Base-by-base conservation (phyloP, 2,888 invertebrate genomes). In the Fissipunctia ypsillon region DNA sequence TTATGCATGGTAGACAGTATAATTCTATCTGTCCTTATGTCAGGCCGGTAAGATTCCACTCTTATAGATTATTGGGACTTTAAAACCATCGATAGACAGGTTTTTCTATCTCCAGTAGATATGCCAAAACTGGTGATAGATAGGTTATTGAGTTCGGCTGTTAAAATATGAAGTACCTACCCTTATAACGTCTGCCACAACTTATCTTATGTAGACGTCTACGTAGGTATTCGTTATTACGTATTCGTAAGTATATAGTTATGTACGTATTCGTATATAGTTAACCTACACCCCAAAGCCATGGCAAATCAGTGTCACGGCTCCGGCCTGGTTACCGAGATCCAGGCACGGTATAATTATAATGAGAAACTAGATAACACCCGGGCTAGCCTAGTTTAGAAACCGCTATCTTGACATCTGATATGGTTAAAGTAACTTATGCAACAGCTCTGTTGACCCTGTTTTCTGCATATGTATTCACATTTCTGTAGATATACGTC, bases 401-500 rank as follows among this genome's bases (percentile, higher is more conserved):
- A 52, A 69, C 76, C 48, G 41, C 69, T 57, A 48, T 48, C 69
- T 76, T 69, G 76, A 45, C 69, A 48, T 50, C 61, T 68, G 61
- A 74, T 64, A 57, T 31, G 22, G 28, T 35, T 50, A 43, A 48
- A 50, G 56, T 65, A 22, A 16, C 19, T 14, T 61, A 35, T 45
- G 45, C 43, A 61, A 28, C 35, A 22, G 19, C 19, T 25, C 1
- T 28, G 22, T 38, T 45, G 69, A 22, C 6, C 22, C 3, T 45
- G 25, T 54, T 43, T 52, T 43, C 22, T 43, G 3, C 64, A 43
- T n/a, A 35, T 43, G 16, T 16, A 56, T 10, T 59, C 28, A n/a
- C 12, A 28, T 43, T 43, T 28, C 10, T 67, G 5, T 22, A 41
- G 50, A 4, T 50, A 22, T 19, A 52, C 9, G n/a, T 22, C 10